Base-by-base conservation (phyloP, 2,888 invertebrate species). In the Rapana venosa region DNA sequence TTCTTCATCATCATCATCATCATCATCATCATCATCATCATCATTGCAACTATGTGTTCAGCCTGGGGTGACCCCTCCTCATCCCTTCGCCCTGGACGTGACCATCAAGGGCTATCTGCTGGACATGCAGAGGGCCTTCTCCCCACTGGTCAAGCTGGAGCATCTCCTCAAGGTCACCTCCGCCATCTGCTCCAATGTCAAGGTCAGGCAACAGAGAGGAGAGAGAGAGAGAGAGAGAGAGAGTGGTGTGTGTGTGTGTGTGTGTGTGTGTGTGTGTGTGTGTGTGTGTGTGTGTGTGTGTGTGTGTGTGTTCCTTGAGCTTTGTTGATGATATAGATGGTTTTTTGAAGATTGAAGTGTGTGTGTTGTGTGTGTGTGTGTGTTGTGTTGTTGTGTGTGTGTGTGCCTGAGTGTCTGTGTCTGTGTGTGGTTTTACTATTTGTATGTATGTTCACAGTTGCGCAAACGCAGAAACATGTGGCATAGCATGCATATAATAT, bases 91-190 rank as follows among this genome's bases (percentile, higher is more conserved):
- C 87, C 96, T 98, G 95, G 97, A 98, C 81, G 61, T 81, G 88
- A 97, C 97, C 92, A 98, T 98, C 94, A 97, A 96, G 87, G 93
- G 95, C 88, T 95, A 98, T 96, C 97, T 99, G 95, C 97, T 97
- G 91, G 97, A 97, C 93, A 97, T 99, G 96, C 98, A 99, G 97
- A 98, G 97, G 95, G 98, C 98, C 47, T 98, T 98, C 96, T 98
- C 98, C 58, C 99, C 99, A 0, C 96, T 99, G 93, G 98, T 98
- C 95, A 99, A 99, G 96, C 97, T 99, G 92, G 98, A 99, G 96
- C 97, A 98, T 94, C 97, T 99, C 90, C 97, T 99, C n/a, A 97
- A 98, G 87, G 98, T 98, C 92, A 98, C 98, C 94, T 98, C 98
- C 83, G 97, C 98, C 90, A 98, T 99, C 96, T 98, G 96, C 91